phyloP scores from a whole-genome alignment of 2,797 vertebrate genomes.

The Discoglossus pictus region DNA sequence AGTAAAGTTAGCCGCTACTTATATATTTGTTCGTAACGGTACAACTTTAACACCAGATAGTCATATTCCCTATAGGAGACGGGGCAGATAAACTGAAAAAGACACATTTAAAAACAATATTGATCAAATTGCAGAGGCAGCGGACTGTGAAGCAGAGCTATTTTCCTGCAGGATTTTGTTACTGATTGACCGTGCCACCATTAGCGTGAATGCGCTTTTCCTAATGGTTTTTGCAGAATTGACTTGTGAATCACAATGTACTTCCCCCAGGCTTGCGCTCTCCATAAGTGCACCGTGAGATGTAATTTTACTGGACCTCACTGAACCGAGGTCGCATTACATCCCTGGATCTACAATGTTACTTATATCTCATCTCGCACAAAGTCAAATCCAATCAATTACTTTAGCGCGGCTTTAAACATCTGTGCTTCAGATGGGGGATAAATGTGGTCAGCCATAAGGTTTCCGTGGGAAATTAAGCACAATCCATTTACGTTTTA shows the following conservation, averaged over 20 bases:
- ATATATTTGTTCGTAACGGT: constrained; percentile 41
- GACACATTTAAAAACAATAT: constrained; percentile 65
- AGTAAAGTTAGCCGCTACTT: constrained; percentile 41
- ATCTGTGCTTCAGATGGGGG: too few relatives aligned
- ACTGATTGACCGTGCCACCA: constrained; percentile 57
- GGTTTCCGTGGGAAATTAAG: too few relatives aligned
- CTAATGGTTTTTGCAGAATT: constrained; percentile 62
- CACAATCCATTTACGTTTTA: too few relatives aligned
- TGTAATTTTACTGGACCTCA: constrained; percentile 56
- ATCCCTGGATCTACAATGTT: constrained; percentile 43
- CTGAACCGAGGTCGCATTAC: constrained; percentile 51
- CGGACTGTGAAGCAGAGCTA: constrained; percentile 61
- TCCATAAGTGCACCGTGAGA: constrained; percentile 50
- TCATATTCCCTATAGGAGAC: constrained; percentile 49
- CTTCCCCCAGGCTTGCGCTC: constrained; percentile 51
- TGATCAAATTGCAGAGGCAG: constrained; percentile 65
- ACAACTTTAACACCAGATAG: constrained; percentile 41
- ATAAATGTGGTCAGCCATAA: too few relatives aligned
- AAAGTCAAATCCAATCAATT: constrained; percentile 49
- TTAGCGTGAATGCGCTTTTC: constrained; percentile 57
- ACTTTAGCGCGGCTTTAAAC: not conserved
- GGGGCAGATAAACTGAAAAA: constrained; percentile 55
- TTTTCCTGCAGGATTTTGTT: constrained; percentile 59
- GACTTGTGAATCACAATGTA: constrained; percentile 61
- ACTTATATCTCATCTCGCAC: constrained; percentile 46